phyloP scores from a whole-genome alignment of 2,113 vertebrate species.

The Peromyscus maniculatus region DNA sequence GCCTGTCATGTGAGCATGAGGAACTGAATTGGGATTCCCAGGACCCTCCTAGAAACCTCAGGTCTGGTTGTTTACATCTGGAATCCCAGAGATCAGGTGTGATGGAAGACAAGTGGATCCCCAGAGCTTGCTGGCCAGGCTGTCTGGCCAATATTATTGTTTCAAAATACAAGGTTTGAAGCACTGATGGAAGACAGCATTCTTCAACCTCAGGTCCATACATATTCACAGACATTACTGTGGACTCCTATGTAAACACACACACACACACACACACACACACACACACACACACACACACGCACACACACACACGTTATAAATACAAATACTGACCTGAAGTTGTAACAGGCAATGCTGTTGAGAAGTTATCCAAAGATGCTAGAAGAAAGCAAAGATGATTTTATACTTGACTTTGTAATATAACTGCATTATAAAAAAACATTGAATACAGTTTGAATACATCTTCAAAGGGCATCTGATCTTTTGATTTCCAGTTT shows the following conservation, averaged over 20 bases:
- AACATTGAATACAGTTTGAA: background rate
- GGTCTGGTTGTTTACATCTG: no score
- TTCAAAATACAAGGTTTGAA: background rate
- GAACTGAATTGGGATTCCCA: background rate
- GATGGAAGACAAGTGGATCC: background rate
- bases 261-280: no score
- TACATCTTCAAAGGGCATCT: background rate
- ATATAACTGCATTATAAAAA: background rate
- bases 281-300: background rate
- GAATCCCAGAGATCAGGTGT: background rate
- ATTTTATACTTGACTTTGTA: background rate
- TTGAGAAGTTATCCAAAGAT: conserved; percentile 16
- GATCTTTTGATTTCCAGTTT: background rate
- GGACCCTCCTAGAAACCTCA: no score
- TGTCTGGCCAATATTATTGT: background rate
- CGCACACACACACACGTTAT: background rate
- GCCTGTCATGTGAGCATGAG: no score
- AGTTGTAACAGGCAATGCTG: conserved; percentile 9
- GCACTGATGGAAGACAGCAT: no score
- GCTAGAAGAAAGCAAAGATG: conserved; percentile 55
- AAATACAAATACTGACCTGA: conserved; percentile 70
- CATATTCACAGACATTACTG: background rate
- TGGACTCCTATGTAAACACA: background rate
- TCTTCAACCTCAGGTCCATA: background rate
- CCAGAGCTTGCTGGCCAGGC: background rate